Conservation (phyloP, 2,113 vertebrate genomes). For the Romanogobio albipinnatus region DNA sequence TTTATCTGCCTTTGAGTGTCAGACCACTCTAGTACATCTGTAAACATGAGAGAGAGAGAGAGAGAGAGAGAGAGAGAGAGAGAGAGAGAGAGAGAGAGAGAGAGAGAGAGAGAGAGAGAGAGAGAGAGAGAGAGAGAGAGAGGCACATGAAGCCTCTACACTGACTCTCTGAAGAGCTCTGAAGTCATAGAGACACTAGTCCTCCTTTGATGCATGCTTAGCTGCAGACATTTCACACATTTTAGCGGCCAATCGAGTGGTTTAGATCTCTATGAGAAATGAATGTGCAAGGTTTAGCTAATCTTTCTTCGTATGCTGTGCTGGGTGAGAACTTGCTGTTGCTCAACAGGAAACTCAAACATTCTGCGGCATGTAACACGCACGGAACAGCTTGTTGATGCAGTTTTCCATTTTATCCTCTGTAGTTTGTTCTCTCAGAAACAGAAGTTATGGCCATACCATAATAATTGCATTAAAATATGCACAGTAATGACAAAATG, state of each 20-base stretch:
- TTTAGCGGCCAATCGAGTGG: neutral
- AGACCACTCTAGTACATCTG: too few species aligned
- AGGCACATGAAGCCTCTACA: too few species aligned
- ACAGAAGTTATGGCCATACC: neutral
- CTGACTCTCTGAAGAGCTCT: too few species aligned
- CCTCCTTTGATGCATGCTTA: neutral
- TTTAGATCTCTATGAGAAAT: conserved; percentile 3
- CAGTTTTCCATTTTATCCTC: conserved; percentile 23
- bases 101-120: neutral
- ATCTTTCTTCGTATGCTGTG: neutral
- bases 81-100: neutral
- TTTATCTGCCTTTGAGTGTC: too few species aligned
- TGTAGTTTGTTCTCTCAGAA: conserved; percentile 14
- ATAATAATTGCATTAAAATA: conserved; percentile 28
- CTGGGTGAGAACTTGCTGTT: conserved; percentile 40
- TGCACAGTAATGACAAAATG: neutral
- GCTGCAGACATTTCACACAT: neutral
- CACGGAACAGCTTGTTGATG: neutral
- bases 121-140: neutral
- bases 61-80: neutral
- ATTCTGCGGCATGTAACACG: neutral
- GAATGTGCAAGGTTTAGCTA: conserved; percentile 20
- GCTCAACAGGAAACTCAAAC: conserved; percentile 53
- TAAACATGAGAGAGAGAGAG: neutral
- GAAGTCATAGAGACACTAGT: too few species aligned